These are phyloP conservation scores for Caradrina clavipalpis DNA, from an alignment of 2,888 invertebrate genomes.

Conservation along the genomic window DNA sequence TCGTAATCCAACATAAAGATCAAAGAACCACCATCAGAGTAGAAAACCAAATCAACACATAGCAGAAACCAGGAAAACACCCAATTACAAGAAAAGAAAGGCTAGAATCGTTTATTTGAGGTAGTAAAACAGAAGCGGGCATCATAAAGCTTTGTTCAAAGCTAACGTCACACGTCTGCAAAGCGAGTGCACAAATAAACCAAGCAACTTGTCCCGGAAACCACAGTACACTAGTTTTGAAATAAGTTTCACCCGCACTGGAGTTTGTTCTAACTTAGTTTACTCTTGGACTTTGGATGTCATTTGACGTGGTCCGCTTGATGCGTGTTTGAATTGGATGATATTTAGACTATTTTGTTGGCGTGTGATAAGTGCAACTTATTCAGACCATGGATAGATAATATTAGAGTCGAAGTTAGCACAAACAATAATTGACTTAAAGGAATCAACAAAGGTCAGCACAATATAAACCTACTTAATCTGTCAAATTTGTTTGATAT, in stretches of 20 bases:
- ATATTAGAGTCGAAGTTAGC: no score
- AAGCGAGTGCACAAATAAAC: slow-evolving; percentile 67
- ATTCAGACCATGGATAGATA: no score
- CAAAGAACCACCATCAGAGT: neutral
- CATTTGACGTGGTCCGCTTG: slow-evolving; percentile 54
- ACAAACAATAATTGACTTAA: no score
- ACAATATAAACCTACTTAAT: no score
- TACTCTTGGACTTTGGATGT: slow-evolving; percentile 50
- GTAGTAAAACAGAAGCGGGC: slow-evolving; percentile 37
- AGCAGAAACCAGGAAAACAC: slow-evolving; percentile 6
- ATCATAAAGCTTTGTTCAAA: slow-evolving; percentile 60
- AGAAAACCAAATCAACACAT: neutral
- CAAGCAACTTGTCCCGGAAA: slow-evolving; percentile 60
- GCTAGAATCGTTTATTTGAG: slow-evolving; percentile 48
- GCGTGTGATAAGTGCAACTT: neutral
- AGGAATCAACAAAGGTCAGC: no score
- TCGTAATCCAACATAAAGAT: neutral
- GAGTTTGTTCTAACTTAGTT: slow-evolving; percentile 64
- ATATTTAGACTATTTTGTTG: neutral
- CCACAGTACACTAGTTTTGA: slow-evolving; percentile 62
- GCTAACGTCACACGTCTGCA: slow-evolving; percentile 59
- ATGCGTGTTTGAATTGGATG: slow-evolving; percentile 51
- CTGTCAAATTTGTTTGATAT: no score
- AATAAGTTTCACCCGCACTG: slow-evolving; percentile 60
- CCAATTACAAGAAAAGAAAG: slow-evolving; percentile 45